These are phyloP conservation scores for Drosophila neocordata DNA, from an alignment of 1,140 invertebrate species.

Conservation along the genomic window DNA sequence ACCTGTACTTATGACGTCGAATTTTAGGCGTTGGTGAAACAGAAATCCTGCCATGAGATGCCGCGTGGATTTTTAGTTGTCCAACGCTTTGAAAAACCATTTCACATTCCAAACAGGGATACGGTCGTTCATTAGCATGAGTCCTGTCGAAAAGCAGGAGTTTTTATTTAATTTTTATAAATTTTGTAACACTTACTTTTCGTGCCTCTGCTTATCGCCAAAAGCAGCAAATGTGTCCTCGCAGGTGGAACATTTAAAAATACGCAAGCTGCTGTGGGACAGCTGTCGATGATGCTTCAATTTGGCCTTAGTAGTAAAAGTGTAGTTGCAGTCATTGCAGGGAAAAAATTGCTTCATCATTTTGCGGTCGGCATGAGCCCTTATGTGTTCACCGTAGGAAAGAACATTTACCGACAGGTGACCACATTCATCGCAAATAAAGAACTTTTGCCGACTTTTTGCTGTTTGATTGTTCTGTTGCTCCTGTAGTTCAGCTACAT, in stretches of 20 bases:
- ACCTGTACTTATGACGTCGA: not conserved
- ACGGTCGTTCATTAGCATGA: constrained; percentile 64
- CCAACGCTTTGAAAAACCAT: constrained; percentile 29
- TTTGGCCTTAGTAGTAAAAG: constrained; percentile 23
- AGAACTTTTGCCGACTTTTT: constrained; percentile 57
- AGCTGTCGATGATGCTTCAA: constrained; percentile 29
- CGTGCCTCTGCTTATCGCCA: constrained; percentile 47
- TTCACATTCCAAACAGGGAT: constrained; percentile 62
- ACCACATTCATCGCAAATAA: constrained; percentile 65
- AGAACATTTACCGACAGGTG: constrained; percentile 34
- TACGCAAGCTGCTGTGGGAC: constrained; percentile 21
- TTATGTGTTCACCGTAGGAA: constrained; percentile 41
- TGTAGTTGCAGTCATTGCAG: constrained; percentile 34
- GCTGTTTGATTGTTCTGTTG: constrained; percentile 19
- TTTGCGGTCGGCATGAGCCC: constrained; percentile 23
- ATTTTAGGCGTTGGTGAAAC: not conserved
- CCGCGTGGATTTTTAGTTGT: constrained; percentile 38
- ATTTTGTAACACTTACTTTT: constrained; percentile 38
- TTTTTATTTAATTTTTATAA: not conserved
- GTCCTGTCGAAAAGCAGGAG: constrained; percentile 29
- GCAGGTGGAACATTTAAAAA: constrained; percentile 48
- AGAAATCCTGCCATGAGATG: constrained; percentile 8
- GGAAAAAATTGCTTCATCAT: constrained; percentile 47
- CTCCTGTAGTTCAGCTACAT: constrained; percentile 26
- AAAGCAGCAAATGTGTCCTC: constrained; percentile 35